These are phyloP conservation scores for Drosophila mayri DNA, from an alignment of 1,140 invertebrate species.

Conservation along the genomic window DNA sequence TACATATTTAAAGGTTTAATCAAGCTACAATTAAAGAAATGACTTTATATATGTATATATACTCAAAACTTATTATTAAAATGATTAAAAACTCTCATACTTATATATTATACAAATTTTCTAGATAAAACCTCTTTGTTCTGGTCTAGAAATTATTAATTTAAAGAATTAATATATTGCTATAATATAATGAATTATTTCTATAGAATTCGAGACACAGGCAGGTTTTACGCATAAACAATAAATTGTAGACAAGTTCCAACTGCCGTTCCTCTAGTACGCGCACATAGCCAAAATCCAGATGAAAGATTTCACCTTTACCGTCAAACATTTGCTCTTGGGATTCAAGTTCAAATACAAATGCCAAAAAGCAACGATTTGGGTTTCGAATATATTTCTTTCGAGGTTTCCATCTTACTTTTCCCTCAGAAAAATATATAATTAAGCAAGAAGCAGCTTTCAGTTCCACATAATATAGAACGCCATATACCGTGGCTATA, in stretches of 20 bases:
- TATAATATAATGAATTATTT: not conserved
- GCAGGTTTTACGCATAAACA: conserved; percentile 18
- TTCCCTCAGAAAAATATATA: conserved; percentile 30
- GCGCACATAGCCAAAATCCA: conserved; percentile 8
- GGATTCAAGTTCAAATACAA: conserved; percentile 78
- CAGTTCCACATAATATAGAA: conserved; percentile 29
- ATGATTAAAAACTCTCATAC: not conserved
- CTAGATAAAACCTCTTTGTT: conserved; percentile 9
- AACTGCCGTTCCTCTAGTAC: not conserved
- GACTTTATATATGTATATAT: not conserved
- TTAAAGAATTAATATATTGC: not conserved
- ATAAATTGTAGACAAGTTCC: conserved; percentile 1
- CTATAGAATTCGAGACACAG: not conserved
- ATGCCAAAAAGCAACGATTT: conserved; percentile 34
- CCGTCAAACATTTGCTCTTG: conserved; percentile 55
- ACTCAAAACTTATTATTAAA: not conserved
- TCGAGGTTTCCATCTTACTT: conserved; percentile 29
- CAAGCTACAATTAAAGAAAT: not conserved
- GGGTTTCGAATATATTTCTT: conserved; percentile 29
- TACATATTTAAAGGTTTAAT: not conserved
- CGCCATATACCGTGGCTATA: conserved; percentile 22
- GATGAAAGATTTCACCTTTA: conserved; percentile 57
- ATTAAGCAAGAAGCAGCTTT: conserved; percentile 14
- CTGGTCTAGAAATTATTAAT: conserved; percentile 9
- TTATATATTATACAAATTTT: not conserved